Conservation (phyloP, 2,113 vertebrate genomes). For the Phaetusa simplex region DNA sequence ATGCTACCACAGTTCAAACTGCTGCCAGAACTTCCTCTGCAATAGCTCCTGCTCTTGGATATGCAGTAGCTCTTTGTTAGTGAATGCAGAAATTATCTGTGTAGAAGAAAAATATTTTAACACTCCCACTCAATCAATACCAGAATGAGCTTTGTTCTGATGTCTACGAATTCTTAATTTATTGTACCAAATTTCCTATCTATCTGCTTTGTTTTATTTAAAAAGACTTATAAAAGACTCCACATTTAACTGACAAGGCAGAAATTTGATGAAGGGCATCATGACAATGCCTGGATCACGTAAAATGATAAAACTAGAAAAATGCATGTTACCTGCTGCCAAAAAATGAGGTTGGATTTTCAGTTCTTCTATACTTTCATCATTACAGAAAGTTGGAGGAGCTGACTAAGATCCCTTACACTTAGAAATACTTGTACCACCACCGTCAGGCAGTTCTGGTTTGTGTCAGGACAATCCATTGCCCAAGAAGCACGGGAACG, state of each 20-base stretch:
- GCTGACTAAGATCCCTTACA: background rate
- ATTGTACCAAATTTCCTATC: background rate
- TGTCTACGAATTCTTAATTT: background rate
- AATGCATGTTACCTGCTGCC: background rate
- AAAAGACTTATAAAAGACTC: background rate
- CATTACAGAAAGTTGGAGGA: background rate
- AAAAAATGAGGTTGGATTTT: background rate
- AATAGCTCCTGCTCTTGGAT: constrained; percentile 88
- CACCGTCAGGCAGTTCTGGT: background rate
- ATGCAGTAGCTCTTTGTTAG: constrained; percentile 83
- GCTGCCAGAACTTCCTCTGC: constrained; percentile 89
- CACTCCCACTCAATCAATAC: background rate
- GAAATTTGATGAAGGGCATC: background rate
- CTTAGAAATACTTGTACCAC: background rate
- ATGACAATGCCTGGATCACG: background rate
- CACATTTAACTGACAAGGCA: background rate
- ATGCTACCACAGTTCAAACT: constrained; percentile 85
- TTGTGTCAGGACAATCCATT: background rate
- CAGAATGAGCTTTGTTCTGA: background rate
- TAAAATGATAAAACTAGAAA: background rate
- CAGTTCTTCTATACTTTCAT: background rate
- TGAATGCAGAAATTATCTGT: constrained; percentile 84
- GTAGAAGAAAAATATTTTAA: constrained; percentile 1
- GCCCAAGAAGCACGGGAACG: background rate
- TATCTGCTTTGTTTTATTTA: background rate